These are phyloP conservation scores for Torymus tubicola DNA, from an alignment of 2,888 invertebrate genomes.

Conservation along the genomic window DNA sequence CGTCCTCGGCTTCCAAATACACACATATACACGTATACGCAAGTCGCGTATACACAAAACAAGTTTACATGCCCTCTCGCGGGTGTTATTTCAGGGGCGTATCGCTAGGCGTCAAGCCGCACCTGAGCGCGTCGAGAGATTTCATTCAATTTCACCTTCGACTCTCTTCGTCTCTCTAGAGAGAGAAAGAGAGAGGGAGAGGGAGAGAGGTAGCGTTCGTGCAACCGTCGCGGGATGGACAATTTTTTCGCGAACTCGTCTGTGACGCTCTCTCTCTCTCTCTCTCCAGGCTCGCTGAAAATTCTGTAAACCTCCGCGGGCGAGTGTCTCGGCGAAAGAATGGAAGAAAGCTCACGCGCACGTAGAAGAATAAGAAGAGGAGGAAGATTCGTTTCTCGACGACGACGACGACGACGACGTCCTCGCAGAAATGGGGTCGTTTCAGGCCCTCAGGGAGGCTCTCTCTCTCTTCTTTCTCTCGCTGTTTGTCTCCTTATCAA, in stretches of 20 bases:
- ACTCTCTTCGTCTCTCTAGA: neutral
- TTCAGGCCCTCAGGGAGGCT: constrained; percentile 23
- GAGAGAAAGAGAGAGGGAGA: neutral
- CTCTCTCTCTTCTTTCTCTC: neutral
- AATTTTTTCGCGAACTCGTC: neutral
- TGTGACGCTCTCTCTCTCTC: neutral
- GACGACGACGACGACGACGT: constrained; percentile 24
- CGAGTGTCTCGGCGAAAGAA: constrained; percentile 13
- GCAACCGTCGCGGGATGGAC: too few species aligned
- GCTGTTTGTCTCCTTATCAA: constrained; percentile 49
- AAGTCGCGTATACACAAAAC: neutral
- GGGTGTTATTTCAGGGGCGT: constrained; percentile 25
- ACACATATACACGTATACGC: too few species aligned
- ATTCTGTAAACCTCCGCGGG: constrained; percentile 9
- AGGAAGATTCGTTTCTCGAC: constrained; percentile 20
- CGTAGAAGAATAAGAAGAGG: constrained; percentile 5
- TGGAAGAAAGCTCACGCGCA: neutral
- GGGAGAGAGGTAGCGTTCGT: neutral
- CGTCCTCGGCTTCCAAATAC: too few species aligned
- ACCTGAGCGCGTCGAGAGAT: constrained; percentile 21
- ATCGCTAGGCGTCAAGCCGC: neutral
- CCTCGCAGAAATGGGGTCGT: constrained; percentile 42
- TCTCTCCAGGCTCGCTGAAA: neutral
- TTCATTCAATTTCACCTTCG: constrained; percentile 52
- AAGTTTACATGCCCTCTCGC: constrained; percentile 36